Base-by-base conservation (phyloP, 2,113 vertebrate genomes). In the Piaya cayana region DNA sequence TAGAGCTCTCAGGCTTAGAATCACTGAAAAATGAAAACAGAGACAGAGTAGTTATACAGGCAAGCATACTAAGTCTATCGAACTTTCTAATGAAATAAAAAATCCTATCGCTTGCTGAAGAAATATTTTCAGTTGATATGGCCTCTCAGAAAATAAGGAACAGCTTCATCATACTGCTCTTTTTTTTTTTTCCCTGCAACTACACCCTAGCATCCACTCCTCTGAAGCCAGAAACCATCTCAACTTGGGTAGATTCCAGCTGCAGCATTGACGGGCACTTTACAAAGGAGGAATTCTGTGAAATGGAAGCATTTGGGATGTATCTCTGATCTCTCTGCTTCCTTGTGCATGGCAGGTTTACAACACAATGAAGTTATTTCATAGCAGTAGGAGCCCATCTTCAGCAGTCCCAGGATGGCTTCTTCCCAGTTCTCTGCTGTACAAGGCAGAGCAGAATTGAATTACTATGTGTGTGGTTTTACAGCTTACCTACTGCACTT, bases 371-470 rank as follows among this genome's bases (percentile, higher is more conserved):
- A 72, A 65, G 39, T 74, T 69, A 64, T 52, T 62, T 58, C 39
- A 0, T 1, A 27, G 56, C 6, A 4, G 32, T 37, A 78, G 85
- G 22, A 84, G 52, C 56, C n/a, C 71, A 49, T 30, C 63, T 26
- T 55, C 0, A 3, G n/a, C 19, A 11, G 14, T 29, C 32, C 71
- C 2, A 0, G 0, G 20, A 15, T 0, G 0, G 20, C 11, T 49
- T 65, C 74, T 12, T 90, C 70, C 34, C 5, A 3, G 59, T 4
- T 3, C 82, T 34, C 82, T 23, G 37, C 55, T 8, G 37, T 72
- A 27, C 50, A 9, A n/a, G 30, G n/a, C 77, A 11, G 42, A 1
- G 39, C 58, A 3, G 43, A 21, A 62, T 4, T 8, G 15, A 23
- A 69, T 29, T 45, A 0, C 23, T 21, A 10, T 0, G 0, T 22